These are phyloP conservation scores for Phrynocephalus forsythii DNA, from an alignment of 2,797 vertebrate species.

Conservation along the genomic window DNA sequence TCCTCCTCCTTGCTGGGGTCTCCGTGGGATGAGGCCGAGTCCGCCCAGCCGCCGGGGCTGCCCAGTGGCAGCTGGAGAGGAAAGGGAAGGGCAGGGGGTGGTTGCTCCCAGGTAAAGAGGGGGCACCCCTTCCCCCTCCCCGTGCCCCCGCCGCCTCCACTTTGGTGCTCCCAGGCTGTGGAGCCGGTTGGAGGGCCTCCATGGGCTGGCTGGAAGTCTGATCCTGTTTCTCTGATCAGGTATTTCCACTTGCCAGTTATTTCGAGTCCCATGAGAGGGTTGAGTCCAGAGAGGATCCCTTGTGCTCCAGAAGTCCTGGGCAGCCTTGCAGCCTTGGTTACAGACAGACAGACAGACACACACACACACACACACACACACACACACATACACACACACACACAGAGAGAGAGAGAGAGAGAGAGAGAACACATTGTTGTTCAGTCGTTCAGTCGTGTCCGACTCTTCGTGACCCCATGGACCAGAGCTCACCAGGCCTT, in stretches of 20 bases:
- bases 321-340: background rate
- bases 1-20: background rate
- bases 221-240: no score
- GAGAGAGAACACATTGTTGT: no score
- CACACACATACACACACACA: no score
- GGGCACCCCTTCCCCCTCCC: rapidly evolving
- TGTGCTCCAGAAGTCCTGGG: background rate
- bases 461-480: no score
- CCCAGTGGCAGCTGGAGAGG: background rate
- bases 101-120: background rate
- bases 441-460: no score
- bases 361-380: no score
- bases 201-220: background rate
- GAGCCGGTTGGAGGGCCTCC: background rate
- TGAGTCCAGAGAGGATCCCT: no score
- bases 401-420: no score
- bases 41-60: no score
- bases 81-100: no score
- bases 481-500: no score
- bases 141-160: background rate
- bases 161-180: background rate
- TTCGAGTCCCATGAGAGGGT: background rate
- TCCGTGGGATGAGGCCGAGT: background rate
- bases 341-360: no score
- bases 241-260: background rate